A percentile compares a stretch with the other conserved stretches of the same genome.
Evolutionary conservation across 1,140 invertebrate species (phyloP).

Genomic region (Bombyx mandarina): DNA sequence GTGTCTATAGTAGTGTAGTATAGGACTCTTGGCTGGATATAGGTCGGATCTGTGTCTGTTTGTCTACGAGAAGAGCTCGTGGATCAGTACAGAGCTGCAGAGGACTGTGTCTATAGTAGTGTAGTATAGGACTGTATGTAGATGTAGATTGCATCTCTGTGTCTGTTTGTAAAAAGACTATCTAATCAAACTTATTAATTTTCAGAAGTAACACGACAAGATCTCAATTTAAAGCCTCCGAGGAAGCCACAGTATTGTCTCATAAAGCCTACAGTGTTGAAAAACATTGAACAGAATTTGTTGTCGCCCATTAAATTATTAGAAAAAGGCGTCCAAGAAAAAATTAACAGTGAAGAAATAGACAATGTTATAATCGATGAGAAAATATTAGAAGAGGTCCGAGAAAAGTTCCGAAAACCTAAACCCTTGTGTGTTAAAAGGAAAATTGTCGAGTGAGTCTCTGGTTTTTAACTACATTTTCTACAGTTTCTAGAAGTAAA

Average conservation of each 20-base stretch:
- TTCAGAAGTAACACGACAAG: slow-evolving; percentile 14
- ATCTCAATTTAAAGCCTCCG: slow-evolving; percentile 33
- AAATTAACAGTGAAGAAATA: slow-evolving; percentile 3
- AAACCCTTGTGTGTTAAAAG: slow-evolving; percentile 34
- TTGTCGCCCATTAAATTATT: slow-evolving; percentile 31
- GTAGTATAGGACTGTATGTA: too few relatives aligned
- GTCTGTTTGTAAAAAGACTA: too few relatives aligned
- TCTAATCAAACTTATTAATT: too few relatives aligned
- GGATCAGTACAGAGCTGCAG: too few relatives aligned
- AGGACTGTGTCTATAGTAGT: too few relatives aligned
- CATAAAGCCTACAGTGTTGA: background rate
- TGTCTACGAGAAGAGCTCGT: too few relatives aligned
- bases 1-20: too few relatives aligned
- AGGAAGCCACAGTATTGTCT: slow-evolving; percentile 6
- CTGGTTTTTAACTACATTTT: too few relatives aligned
- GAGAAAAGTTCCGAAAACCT: slow-evolving; percentile 29
- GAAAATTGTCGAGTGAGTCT: slow-evolving; percentile 41
- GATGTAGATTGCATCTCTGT: too few relatives aligned
- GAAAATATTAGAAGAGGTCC: slow-evolving; percentile 18
- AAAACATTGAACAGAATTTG: background rate
- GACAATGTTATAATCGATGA: slow-evolving; percentile 6
- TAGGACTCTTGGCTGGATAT: too few relatives aligned
- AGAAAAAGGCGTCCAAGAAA: slow-evolving; percentile 22
- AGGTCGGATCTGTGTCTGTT: too few relatives aligned
- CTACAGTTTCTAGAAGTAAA: too few relatives aligned